These are phyloP conservation scores for Macrotis lagotis DNA, from an alignment of 2,113 vertebrate species.

Conservation along the genomic window DNA sequence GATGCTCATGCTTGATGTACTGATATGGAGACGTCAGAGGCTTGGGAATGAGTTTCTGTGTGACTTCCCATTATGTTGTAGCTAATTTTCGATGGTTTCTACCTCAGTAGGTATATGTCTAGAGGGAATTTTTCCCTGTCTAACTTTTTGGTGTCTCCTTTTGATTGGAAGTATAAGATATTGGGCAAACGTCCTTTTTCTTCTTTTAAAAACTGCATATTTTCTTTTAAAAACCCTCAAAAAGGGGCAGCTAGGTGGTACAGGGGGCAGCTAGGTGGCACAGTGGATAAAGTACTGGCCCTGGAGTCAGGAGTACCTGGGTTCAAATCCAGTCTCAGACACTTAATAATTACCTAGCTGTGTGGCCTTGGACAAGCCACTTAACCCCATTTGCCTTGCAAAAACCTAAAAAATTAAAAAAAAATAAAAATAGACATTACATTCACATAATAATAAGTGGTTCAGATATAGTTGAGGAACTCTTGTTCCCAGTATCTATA, in stretches of 20 bases:
- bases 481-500: neutral
- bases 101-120: neutral
- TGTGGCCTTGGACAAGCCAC: no score
- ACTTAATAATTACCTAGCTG: no score
- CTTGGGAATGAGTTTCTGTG: neutral
- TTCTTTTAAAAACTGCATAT: neutral
- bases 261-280: no score
- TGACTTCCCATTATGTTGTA: neutral
- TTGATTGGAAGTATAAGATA: neutral
- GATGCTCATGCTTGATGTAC: no score
- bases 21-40: neutral
- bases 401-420: neutral
- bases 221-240: neutral
- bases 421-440: neutral
- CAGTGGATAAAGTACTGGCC: no score
- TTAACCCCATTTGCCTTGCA: no score
- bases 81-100: neutral
- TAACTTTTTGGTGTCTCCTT: neutral
- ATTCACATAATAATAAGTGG: neutral
- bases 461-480: neutral
- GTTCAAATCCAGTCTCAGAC: no score
- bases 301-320: no score
- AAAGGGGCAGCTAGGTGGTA: no score
- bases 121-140: neutral
- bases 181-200: neutral